Conservation (phyloP, 2,797 vertebrate genomes). For the Anisognathus igniventris region DNA sequence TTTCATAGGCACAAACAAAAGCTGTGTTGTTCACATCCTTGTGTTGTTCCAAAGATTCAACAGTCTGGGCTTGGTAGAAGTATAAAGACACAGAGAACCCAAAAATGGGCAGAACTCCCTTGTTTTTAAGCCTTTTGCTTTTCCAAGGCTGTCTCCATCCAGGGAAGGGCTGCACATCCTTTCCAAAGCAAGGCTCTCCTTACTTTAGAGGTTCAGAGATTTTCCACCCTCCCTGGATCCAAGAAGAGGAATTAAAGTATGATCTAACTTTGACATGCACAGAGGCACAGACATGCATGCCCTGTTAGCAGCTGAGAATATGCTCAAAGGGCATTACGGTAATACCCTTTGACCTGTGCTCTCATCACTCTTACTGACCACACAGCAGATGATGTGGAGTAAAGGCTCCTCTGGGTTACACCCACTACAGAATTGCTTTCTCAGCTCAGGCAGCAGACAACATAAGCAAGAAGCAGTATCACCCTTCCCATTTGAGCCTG, state of each 20-base stretch:
- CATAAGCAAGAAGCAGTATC: background rate
- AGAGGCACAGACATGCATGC: background rate
- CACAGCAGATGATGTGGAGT: background rate
- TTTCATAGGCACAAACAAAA: background rate
- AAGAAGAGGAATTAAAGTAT: background rate
- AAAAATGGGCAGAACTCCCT: background rate
- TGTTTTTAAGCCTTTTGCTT: background rate
- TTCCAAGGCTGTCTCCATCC: background rate
- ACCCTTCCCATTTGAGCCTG: background rate
- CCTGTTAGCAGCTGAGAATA: background rate
- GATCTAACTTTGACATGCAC: background rate
- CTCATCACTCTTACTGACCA: background rate
- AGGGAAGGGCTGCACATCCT: fast-evolving
- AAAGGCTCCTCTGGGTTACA: background rate
- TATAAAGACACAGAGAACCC: background rate
- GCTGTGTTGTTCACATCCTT: background rate
- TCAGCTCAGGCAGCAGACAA: background rate
- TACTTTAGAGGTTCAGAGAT: background rate
- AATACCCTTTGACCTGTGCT: background rate
- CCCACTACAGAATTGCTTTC: background rate
- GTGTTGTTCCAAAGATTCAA: background rate
- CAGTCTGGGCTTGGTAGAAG: background rate
- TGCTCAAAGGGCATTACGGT: background rate
- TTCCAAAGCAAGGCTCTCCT: background rate
- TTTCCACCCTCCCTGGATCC: background rate